A percentile compares a stretch with the other conserved stretches of the same genome.
Evolutionary conservation across 2,113 vertebrate genomes (phyloP).

Genomic region (Scomber japonicus): DNA sequence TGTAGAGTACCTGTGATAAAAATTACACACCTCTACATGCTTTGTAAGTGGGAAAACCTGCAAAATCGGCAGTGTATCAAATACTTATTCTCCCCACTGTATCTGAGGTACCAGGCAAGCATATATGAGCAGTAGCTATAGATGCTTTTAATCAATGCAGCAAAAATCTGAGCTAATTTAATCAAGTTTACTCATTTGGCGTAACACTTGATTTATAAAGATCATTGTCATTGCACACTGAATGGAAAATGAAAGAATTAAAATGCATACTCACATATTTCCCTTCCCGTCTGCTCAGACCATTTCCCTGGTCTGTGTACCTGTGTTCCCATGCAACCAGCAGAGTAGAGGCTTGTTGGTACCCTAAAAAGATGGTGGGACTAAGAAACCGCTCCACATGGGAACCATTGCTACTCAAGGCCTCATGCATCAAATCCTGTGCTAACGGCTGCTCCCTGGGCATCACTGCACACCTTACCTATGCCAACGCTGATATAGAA

Average conservation of each 20-base stretch:
- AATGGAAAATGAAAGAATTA: slow-evolving; percentile 59
- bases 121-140: background rate
- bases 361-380: slow-evolving; percentile 89
- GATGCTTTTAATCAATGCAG: slow-evolving; percentile 3
- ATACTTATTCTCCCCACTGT: too few species aligned
- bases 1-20: too few species aligned
- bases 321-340: slow-evolving; percentile 37
- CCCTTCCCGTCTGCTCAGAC: slow-evolving; percentile 10
- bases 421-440: slow-evolving; percentile 93
- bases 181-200: background rate
- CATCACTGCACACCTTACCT: slow-evolving; percentile 89
- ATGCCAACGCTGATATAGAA: slow-evolving; percentile 89
- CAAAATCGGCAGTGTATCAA: too few species aligned
- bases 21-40: too few species aligned
- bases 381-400: slow-evolving; percentile 91
- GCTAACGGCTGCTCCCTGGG: slow-evolving; percentile 93
- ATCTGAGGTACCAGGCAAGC: slow-evolving; percentile 11
- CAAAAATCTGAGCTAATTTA: background rate
- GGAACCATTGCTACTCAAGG: slow-evolving; percentile 92
- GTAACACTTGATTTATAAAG: background rate
- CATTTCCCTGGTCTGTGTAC: slow-evolving; percentile 14
- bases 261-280: slow-evolving; percentile 64
- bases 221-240: slow-evolving; percentile 5
- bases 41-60: too few species aligned
- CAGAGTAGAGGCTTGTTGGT: slow-evolving; percentile 23